These are phyloP conservation scores for Otus scops DNA, from an alignment of 2,797 vertebrate species.

Conservation along the genomic window DNA sequence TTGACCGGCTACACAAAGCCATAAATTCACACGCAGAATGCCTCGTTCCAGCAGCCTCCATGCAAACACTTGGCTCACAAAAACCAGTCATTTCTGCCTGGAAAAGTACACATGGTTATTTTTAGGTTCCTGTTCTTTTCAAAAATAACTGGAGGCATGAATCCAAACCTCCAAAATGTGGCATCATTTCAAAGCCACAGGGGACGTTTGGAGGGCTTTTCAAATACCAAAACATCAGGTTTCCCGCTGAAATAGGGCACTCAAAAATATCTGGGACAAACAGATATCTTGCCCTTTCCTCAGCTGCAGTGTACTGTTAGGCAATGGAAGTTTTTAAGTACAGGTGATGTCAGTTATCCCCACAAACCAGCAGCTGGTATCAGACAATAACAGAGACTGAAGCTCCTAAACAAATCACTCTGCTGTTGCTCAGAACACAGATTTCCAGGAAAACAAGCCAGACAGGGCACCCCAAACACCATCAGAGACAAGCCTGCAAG, in stretches of 20 bases:
- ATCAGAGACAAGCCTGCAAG: neutral
- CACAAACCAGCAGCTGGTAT: neutral
- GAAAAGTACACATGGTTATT: conserved; percentile 67
- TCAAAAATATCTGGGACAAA: neutral
- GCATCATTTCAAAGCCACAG: conserved; percentile 56
- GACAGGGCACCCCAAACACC: neutral
- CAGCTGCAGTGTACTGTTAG: neutral
- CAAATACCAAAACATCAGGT: neutral
- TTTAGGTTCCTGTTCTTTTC: conserved; percentile 58
- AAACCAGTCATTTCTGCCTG: conserved; percentile 23
- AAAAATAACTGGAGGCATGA: conserved; percentile 52
- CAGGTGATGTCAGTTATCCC: neutral
- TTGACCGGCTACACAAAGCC: neutral
- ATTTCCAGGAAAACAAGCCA: neutral
- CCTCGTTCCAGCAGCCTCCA: conserved; percentile 15
- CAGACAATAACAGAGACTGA: neutral
- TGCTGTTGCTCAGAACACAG: neutral
- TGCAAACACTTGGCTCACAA: conserved; percentile 33
- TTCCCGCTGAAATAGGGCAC: neutral
- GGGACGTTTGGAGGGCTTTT: conserved; percentile 46
- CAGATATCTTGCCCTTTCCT: neutral
- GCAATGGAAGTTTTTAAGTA: neutral
- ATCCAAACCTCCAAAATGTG: conserved; percentile 31
- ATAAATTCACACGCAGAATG: neutral
- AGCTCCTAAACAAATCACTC: neutral